Conservation (phyloP, 1,140 invertebrate genomes). For the Cydia fagiglandana region DNA sequence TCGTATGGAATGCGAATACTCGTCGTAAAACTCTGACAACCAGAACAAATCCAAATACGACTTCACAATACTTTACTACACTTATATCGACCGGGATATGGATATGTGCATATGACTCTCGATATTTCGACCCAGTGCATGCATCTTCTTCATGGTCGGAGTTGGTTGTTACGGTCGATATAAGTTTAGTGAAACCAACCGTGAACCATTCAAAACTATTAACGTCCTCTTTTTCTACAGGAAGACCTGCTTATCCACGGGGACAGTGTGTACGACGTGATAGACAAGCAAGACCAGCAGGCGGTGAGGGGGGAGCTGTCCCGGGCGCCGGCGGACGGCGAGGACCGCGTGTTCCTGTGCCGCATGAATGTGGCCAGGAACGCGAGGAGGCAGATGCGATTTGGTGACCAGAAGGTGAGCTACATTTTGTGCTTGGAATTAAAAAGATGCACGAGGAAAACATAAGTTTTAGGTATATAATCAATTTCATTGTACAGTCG, state of each 20-base stretch:
- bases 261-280: slow-evolving; percentile 99
- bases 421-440: neutral
- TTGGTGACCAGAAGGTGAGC: slow-evolving; percentile 97
- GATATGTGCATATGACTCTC: too few species aligned
- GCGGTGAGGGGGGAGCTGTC: slow-evolving; percentile 95
- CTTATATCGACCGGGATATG: too few species aligned
- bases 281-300: slow-evolving; percentile 98
- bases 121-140: too few species aligned
- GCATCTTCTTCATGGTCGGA: too few species aligned
- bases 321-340: slow-evolving; percentile 82
- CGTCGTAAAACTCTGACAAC: slow-evolving; percentile 21
- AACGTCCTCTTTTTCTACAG: slow-evolving; percentile 82
- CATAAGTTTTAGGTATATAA: too few species aligned
- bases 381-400: slow-evolving; percentile 96
- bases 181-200: too few species aligned
- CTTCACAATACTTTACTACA: slow-evolving; percentile 9
- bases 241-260: slow-evolving; percentile 99
- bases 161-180: too few species aligned
- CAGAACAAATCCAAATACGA: too few species aligned
- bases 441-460: too few species aligned
- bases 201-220: too few species aligned
- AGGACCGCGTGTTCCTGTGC: slow-evolving; percentile 93
- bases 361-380: slow-evolving; percentile 99
- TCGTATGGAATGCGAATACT: neutral
- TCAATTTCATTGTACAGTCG: too few species aligned